Percentiles rank a stretch among this genome's conserved stretches.
Conservation (phyloP, 2,888 invertebrate genomes). For the Ectobius pallidus region DNA sequence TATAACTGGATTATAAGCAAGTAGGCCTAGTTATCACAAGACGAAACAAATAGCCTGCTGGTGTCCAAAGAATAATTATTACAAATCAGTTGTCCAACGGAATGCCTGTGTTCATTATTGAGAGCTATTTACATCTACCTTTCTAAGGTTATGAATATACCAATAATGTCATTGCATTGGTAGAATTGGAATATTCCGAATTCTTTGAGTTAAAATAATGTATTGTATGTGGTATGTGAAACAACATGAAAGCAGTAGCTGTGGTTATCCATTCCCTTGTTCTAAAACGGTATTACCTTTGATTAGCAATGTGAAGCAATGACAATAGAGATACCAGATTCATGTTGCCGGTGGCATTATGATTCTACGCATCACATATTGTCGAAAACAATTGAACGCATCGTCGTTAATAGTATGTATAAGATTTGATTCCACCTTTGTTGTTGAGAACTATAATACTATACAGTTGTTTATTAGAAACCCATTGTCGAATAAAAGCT, state of each 20-base stretch:
- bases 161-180: conserved; percentile 2
- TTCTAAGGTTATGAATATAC: too few species aligned
- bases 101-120: too few species aligned
- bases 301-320: conserved; percentile 8
- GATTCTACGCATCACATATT: background rate
- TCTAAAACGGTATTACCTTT: conserved; percentile 21
- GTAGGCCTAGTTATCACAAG: too few species aligned
- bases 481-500: background rate
- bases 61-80: too few species aligned
- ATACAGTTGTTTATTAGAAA: background rate
- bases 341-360: conserved; percentile 19
- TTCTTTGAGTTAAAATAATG: background rate
- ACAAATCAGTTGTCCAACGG: too few species aligned
- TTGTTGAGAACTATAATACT: background rate
- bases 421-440: conserved; percentile 26
- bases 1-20: too few species aligned
- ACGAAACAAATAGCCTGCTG: too few species aligned
- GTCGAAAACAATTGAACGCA: conserved; percentile 12
- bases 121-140: too few species aligned
- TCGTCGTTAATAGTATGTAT: conserved; percentile 13
- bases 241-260: background rate
- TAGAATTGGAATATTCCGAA: background rate
- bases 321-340: conserved; percentile 3
- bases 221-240: background rate
- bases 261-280: background rate